Conservation (phyloP, 2,888 invertebrate species). For the Tetragonula carbonaria region DNA sequence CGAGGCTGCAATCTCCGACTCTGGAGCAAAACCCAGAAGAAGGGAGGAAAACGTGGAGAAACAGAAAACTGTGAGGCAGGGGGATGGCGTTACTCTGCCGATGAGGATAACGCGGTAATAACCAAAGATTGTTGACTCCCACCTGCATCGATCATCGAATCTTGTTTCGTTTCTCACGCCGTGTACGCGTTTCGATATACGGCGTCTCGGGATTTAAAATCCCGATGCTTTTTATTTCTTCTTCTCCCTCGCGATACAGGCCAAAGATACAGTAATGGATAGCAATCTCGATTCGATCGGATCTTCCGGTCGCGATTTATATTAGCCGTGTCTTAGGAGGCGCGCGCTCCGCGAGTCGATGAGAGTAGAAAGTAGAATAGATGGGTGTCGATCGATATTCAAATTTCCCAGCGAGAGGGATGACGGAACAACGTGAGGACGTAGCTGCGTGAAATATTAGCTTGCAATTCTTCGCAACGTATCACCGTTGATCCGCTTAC, state of each 20-base stretch:
- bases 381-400: neutral
- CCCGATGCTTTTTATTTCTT: neutral
- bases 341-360: no score
- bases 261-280: neutral
- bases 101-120: slow-evolving; percentile 36
- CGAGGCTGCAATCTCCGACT: slow-evolving; percentile 36
- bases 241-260: neutral
- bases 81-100: slow-evolving; percentile 27
- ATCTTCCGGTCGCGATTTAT: slow-evolving; percentile 4
- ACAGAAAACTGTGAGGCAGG: neutral
- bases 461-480: neutral
- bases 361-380: no score
- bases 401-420: neutral
- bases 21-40: neutral
- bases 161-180: neutral
- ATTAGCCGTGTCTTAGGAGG: neutral
- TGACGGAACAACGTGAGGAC: neutral
- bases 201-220: neutral
- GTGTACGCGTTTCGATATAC: no score
- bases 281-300: neutral
- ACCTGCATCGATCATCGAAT: neutral
- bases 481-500: slow-evolving; percentile 1
- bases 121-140: slow-evolving; percentile 23
- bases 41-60: neutral
- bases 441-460: slow-evolving; percentile 6